A percentile compares a stretch with the other conserved stretches of the same genome.
phyloP scores from a whole-genome alignment of 2,797 vertebrate species.

The Falco cherrug region DNA sequence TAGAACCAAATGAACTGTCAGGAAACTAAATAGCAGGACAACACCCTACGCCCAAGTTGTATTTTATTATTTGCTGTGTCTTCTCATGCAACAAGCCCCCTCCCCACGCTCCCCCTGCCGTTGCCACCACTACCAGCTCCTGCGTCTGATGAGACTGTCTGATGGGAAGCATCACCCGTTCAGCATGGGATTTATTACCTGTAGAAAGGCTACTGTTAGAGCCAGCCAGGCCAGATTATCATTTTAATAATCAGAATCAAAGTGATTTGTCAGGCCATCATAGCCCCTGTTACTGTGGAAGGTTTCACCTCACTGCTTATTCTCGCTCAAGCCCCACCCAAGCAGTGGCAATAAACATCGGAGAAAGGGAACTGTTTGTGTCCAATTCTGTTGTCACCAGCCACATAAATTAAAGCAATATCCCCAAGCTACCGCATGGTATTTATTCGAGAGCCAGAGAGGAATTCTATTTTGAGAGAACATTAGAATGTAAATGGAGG shows the following conservation, averaged over 20 bases:
- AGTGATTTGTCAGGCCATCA: background rate
- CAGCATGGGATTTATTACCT: background rate
- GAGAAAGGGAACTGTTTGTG: background rate
- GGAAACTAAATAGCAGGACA: background rate
- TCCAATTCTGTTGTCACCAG: background rate
- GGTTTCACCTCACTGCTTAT: background rate
- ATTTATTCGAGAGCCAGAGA: background rate
- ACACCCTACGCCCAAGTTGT: background rate
- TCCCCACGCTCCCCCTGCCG: background rate
- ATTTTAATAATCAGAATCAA: constrained; percentile 26
- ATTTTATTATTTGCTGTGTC: background rate
- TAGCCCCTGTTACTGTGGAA: background rate
- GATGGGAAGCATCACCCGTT: background rate
- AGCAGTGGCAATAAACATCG: background rate
- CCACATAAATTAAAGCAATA: constrained; percentile 52
- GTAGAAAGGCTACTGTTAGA: background rate
- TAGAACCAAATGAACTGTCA: constrained; percentile 1
- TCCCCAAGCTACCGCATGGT: constrained; percentile 1
- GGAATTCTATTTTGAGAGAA: constrained; percentile 61
- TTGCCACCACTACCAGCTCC: background rate
- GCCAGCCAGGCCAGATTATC: background rate
- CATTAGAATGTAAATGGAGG: constrained; percentile 67
- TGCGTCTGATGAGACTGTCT: background rate
- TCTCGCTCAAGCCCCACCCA: background rate
- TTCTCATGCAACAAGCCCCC: background rate